Evolutionary conservation across 2,888 invertebrate genomes (phyloP).

Genomic region (Spilosoma lubricipeda): DNA sequence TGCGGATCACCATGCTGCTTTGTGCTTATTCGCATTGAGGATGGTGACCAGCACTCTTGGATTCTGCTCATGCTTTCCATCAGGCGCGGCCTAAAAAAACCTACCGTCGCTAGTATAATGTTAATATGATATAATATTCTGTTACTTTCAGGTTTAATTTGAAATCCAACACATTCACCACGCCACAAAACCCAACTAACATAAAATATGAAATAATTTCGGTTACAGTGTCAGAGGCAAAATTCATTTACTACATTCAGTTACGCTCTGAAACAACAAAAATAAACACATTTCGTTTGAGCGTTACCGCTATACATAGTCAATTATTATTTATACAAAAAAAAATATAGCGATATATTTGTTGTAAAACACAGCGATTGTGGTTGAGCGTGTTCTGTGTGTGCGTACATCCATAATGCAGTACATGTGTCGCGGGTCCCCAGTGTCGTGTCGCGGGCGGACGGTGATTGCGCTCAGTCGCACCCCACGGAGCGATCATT

Average conservation of each 20-base stretch:
- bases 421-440: neutral
- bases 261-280: neutral
- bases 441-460: conserved; percentile 3
- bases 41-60: too few species aligned
- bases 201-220: neutral
- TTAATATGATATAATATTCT: too few species aligned
- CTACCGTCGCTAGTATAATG: too few species aligned
- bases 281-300: neutral
- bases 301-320: neutral
- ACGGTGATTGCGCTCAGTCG: neutral
- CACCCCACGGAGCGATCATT: neutral
- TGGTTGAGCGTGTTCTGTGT: conserved; percentile 1
- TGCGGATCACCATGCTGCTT: too few species aligned
- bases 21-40: too few species aligned
- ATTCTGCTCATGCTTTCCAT: too few species aligned
- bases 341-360: conserved; percentile 1
- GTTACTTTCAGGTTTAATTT: too few species aligned
- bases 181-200: neutral
- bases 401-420: conserved; percentile 13
- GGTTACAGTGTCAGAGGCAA: neutral
- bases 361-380: neutral
- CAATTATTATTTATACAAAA: conserved; percentile 1
- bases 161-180: too few species aligned
- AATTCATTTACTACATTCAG: neutral
- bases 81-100: too few species aligned